phyloP scores from a whole-genome alignment of 2,888 invertebrate genomes.

The Oeneis ivallda region DNA sequence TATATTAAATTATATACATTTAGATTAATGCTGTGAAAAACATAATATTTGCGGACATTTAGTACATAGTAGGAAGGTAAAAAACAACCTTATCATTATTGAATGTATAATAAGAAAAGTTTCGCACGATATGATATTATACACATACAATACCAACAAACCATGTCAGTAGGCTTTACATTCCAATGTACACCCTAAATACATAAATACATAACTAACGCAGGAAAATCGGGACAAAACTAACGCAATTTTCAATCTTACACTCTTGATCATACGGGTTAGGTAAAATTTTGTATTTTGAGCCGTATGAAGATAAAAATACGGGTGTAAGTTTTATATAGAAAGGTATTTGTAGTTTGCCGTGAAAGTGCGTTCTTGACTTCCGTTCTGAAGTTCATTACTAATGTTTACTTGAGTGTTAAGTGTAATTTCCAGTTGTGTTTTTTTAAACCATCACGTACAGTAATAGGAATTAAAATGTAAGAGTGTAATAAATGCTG shows the following conservation, averaged over 20 bases:
- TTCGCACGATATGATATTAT: constrained; percentile 5
- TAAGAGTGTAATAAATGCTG: too few relatives aligned
- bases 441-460: neutral
- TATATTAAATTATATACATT: too few relatives aligned
- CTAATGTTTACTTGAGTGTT: constrained; percentile 23
- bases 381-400: constrained; percentile 40
- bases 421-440: constrained; percentile 4
- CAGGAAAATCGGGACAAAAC: constrained; percentile 15
- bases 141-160: constrained; percentile 15
- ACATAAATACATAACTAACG: constrained; percentile 27
- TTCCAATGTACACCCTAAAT: constrained; percentile 28
- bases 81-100: neutral
- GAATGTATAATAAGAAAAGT: neutral
- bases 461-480: neutral
- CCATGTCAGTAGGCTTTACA: constrained; percentile 22
- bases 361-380: constrained; percentile 39
- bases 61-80: too few relatives aligned
- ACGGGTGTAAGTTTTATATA: constrained; percentile 15
- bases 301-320: neutral
- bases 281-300: neutral
- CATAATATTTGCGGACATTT: too few relatives aligned
- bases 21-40: too few relatives aligned
- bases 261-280: neutral
- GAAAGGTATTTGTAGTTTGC: constrained; percentile 22
- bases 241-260: constrained; percentile 11